Conservation (phyloP, 2,797 vertebrate genomes). For the Siniperca undulata region DNA sequence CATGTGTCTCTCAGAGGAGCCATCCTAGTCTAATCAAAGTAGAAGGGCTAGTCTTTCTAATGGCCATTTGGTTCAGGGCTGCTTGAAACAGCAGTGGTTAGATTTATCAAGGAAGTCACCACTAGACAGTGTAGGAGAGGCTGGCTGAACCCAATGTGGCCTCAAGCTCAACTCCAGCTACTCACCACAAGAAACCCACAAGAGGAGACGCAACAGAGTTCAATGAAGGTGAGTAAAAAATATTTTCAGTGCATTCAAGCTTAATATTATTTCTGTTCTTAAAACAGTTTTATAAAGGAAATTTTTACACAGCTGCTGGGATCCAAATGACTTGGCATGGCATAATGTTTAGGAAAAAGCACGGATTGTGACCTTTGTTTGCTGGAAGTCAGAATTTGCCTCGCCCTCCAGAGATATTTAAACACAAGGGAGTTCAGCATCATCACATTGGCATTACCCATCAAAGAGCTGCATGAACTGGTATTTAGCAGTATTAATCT, state of each 20-base stretch:
- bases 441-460: conserved; percentile 34
- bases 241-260: not conserved
- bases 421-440: conserved; percentile 52
- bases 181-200: conserved; percentile 17
- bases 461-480: conserved; percentile 21
- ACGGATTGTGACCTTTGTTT: conserved; percentile 60
- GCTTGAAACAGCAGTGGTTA: conserved; percentile 29
- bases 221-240: conserved; percentile 60
- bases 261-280: not conserved
- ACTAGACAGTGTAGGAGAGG: conserved; percentile 37
- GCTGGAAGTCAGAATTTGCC: conserved; percentile 41
- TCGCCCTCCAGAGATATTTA: conserved; percentile 62
- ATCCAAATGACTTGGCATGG: conserved; percentile 24
- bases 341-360: conserved; percentile 41
- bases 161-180: conserved; percentile 30
- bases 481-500: not conserved
- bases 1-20: conserved; percentile 43
- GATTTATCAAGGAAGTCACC: conserved; percentile 14
- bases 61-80: conserved; percentile 47
- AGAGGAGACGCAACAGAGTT: conserved; percentile 29
- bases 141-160: conserved; percentile 18
- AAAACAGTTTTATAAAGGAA: not conserved
- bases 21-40: conserved; percentile 26
- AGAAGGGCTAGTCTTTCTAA: conserved; percentile 8
- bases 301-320: conserved; percentile 19